A percentile compares a stretch with the other conserved stretches of the same genome.
These are phyloP conservation scores for Neoascia interrupta DNA, from an alignment of 2,888 invertebrate species.

Conservation along the genomic window DNA sequence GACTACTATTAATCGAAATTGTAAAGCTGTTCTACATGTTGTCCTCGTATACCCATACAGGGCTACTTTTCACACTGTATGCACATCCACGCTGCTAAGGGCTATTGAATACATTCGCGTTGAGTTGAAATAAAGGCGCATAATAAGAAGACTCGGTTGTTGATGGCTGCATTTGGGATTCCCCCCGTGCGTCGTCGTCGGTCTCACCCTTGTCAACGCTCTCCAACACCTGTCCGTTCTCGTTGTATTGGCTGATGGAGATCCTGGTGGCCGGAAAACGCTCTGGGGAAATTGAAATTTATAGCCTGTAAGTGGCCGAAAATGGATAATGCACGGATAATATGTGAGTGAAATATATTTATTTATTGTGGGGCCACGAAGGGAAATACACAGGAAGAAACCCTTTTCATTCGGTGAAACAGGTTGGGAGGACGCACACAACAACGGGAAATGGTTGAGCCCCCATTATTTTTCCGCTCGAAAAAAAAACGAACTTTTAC, in stretches of 20 bases:
- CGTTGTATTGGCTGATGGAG: no score
- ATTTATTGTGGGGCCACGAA: slow-evolving; percentile 34
- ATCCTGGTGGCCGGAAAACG: neutral
- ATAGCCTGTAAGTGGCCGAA: slow-evolving; percentile 60
- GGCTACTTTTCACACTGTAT: slow-evolving; percentile 17
- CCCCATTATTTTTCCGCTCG: slow-evolving; percentile 1
- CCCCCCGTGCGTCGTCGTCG: neutral
- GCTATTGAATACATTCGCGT: slow-evolving; percentile 26
- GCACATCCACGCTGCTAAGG: slow-evolving; percentile 22
- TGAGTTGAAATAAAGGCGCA: slow-evolving; percentile 45
- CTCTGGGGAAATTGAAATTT: slow-evolving; percentile 63
- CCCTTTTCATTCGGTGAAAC: slow-evolving; percentile 34
- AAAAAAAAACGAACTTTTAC: slow-evolving; percentile 1
- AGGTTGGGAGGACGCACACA: neutral
- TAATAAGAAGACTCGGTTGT: slow-evolving; percentile 44
- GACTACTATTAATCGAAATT: slow-evolving; percentile 68
- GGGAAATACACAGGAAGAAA: slow-evolving; percentile 11
- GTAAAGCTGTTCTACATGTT: slow-evolving; percentile 45
- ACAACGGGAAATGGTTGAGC: neutral
- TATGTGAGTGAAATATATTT: slow-evolving; percentile 59
- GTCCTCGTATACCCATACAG: slow-evolving; percentile 18
- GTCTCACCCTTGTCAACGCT: slow-evolving; percentile 48
- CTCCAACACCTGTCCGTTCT: slow-evolving; percentile 46
- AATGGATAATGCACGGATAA: slow-evolving; percentile 63
- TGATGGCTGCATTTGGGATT: slow-evolving; percentile 4